Percentiles rank a stretch among this genome's conserved stretches.
phyloP scores from a whole-genome alignment of 2,888 invertebrate species.

The Phorcus lineatus region DNA sequence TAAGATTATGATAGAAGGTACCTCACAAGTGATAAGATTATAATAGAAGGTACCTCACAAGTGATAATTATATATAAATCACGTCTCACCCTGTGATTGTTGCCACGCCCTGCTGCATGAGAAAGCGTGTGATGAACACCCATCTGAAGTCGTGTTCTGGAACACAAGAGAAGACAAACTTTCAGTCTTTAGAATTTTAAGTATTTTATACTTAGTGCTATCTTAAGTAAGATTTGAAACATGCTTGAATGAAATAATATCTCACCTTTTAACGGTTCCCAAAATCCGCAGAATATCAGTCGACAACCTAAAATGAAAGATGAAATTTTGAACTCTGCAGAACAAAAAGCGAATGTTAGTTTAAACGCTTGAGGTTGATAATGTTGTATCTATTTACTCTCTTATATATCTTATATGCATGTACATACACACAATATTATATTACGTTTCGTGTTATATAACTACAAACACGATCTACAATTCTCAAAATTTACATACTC shows the following conservation, averaged over 20 bases:
- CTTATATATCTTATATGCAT: too few relatives aligned
- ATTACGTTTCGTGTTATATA: too few relatives aligned
- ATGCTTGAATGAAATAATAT: neutral
- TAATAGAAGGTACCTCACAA: neutral
- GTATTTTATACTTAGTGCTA: too few relatives aligned
- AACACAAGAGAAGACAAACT: constrained; percentile 23
- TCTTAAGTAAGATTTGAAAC: neutral
- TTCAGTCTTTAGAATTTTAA: too few relatives aligned
- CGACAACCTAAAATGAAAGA: constrained; percentile 59
- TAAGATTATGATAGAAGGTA: neutral
- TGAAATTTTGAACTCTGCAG: neutral
- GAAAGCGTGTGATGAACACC: constrained; percentile 73
- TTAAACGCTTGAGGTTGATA: too few relatives aligned
- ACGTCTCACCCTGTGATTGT: constrained; percentile 69
- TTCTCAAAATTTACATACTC: neutral
- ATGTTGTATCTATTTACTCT: too few relatives aligned
- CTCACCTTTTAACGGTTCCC: constrained; percentile 72
- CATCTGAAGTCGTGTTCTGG: constrained; percentile 74
- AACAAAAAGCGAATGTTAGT: too few relatives aligned
- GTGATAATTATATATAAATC: too few relatives aligned
- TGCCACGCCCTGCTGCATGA: constrained; percentile 74
- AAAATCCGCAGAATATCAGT: constrained; percentile 65
- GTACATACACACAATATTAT: too few relatives aligned
- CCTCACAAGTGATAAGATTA: neutral
- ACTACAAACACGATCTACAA: neutral